phyloP scores from a whole-genome alignment of 2,113 vertebrate genomes.

The Nerophis lumbriciformis region DNA sequence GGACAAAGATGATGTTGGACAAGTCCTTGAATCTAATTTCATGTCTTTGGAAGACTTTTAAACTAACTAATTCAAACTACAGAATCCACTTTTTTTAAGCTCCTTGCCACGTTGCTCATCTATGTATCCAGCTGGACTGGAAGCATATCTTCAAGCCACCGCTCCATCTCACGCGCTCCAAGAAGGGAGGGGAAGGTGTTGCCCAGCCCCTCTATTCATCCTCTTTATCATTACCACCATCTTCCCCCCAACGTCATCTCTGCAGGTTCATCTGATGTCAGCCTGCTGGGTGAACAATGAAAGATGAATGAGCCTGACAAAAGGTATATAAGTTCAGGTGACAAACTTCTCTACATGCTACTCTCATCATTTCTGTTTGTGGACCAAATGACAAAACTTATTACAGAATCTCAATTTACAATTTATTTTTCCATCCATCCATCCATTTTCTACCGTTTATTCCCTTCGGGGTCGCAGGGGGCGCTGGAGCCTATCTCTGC shows the following conservation, averaged over 20 bases:
- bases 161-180: slow-evolving; percentile 47
- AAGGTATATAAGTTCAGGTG: slow-evolving; percentile 26
- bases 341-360: background rate
- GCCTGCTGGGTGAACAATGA: slow-evolving; percentile 42
- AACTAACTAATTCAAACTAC: slow-evolving; percentile 11
- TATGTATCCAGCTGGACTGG: slow-evolving; percentile 37
- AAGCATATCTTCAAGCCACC: slow-evolving; percentile 27
- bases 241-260: slow-evolving; percentile 23
- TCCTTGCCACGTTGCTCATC: slow-evolving; percentile 14
- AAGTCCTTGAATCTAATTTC: slow-evolving; percentile 27
- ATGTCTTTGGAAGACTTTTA: slow-evolving; percentile 2
- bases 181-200: slow-evolving; percentile 53
- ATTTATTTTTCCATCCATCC: no score
- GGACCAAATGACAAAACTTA: no score
- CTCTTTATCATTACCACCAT: slow-evolving; percentile 25
- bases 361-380: no score
- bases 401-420: no score
- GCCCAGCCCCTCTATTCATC: slow-evolving; percentile 45
- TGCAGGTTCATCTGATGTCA: slow-evolving; percentile 58
- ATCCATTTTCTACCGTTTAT: no score
- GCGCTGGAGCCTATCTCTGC: no score
- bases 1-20: background rate
- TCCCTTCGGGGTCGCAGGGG: no score
- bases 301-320: slow-evolving; percentile 62
- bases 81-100: slow-evolving; percentile 37